Conservation (phyloP, 2,113 vertebrate genomes). For the Dolichotis patagonum region DNA sequence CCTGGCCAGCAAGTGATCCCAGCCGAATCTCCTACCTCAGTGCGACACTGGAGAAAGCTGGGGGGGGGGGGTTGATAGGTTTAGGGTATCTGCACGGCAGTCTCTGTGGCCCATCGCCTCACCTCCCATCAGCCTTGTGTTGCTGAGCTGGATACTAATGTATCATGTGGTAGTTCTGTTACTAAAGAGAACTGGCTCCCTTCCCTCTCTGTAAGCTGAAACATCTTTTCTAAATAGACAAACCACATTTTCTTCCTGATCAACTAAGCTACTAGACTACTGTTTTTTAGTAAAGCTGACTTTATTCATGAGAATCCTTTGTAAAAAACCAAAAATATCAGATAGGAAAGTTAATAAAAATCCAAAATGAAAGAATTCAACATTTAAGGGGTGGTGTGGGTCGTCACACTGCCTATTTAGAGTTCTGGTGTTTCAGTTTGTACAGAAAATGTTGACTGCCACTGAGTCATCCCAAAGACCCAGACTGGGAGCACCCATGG, state of each 20-base stretch:
- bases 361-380: not conserved
- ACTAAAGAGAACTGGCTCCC: not conserved
- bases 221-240: not conserved
- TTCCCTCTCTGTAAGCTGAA: not conserved
- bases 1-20: not conserved
- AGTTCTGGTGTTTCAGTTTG: not conserved
- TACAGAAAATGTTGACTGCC: not conserved
- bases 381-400: not conserved
- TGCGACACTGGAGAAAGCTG: not conserved
- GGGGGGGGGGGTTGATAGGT: no score
- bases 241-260: not conserved
- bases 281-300: not conserved
- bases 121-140: not conserved
- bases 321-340: not conserved
- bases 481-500: not conserved
- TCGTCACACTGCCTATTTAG: not conserved
- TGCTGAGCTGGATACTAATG: not conserved
- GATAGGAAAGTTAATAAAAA: not conserved
- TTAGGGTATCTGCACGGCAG: not conserved
- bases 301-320: not conserved
- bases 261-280: not conserved
- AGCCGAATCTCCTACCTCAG: not conserved
- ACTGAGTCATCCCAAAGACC: not conserved
- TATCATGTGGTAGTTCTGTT: not conserved
- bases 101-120: rapidly evolving